Percentiles rank a stretch among this genome's conserved stretches.
These are phyloP conservation scores for Sebastes wilsoni DNA, from an alignment of 2,797 vertebrate genomes.

Conservation along the genomic window DNA sequence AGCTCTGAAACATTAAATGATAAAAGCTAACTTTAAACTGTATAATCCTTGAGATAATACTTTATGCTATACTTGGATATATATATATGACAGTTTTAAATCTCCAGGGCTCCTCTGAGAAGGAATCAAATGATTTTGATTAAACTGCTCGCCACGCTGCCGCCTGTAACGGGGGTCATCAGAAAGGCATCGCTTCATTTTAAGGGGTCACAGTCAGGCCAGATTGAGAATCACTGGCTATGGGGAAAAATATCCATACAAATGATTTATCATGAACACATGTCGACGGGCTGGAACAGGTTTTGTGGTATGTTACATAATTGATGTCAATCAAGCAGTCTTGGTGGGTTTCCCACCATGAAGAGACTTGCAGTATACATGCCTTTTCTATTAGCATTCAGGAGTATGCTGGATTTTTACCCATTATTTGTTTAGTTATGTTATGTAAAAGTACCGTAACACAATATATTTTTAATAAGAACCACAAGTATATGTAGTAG, in stretches of 20 bases:
- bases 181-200: neutral
- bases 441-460: neutral
- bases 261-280: neutral
- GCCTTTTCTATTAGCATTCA: neutral
- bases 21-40: neutral
- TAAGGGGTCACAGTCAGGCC: neutral
- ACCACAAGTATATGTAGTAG: neutral
- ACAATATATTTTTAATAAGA: neutral
- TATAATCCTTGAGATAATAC: neutral
- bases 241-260: neutral
- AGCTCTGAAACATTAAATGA: neutral
- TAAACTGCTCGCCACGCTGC: neutral
- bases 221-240: neutral
- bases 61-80: neutral
- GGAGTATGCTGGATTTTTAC: neutral
- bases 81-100: neutral
- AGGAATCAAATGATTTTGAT: neutral
- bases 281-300: neutral
- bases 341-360: neutral
- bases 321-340: neutral
- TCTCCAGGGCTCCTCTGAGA: neutral
- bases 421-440: neutral
- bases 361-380: neutral
- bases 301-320: neutral
- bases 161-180: neutral